Conservation (phyloP, 2,888 invertebrate genomes). For the Drosophila villosipedis region DNA sequence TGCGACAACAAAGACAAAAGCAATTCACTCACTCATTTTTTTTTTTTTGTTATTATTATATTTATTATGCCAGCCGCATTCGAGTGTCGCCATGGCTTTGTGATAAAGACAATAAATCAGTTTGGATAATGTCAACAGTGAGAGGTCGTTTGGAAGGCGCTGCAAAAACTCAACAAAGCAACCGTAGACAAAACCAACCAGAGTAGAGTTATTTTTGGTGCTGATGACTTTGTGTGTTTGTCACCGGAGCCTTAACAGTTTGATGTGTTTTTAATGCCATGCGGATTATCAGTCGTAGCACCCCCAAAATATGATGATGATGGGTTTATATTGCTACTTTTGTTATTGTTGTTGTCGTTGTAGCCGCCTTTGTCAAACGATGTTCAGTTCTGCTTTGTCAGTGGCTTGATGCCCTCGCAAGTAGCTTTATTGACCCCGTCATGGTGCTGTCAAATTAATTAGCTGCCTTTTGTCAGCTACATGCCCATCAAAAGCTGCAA, state of each 20-base stretch:
- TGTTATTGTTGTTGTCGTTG: background rate
- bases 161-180: background rate
- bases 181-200: slow-evolving; percentile 16
- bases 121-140: slow-evolving; percentile 67
- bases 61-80: slow-evolving; percentile 57
- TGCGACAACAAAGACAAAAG: slow-evolving; percentile 24
- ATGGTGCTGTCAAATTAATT: slow-evolving; percentile 67
- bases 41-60: slow-evolving; percentile 21
- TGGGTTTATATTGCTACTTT: slow-evolving; percentile 22
- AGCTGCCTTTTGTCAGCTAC: slow-evolving; percentile 51
- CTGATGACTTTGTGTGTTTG: slow-evolving; percentile 43
- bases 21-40: background rate
- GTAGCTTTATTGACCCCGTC: slow-evolving; percentile 60
- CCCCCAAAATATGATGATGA: slow-evolving; percentile 24
- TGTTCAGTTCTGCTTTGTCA: slow-evolving; percentile 34
- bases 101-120: slow-evolving; percentile 75
- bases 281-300: slow-evolving; percentile 53
- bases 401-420: slow-evolving; percentile 7
- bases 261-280: slow-evolving; percentile 70
- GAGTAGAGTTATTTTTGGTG: slow-evolving; percentile 63
- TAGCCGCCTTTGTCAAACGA: slow-evolving; percentile 59
- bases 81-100: slow-evolving; percentile 62
- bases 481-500: slow-evolving; percentile 37
- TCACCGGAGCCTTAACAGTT: slow-evolving; percentile 52
- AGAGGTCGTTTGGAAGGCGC: slow-evolving; percentile 6